Base-by-base conservation (phyloP, 2,797 vertebrate species). In the Luscinia megarhynchos region DNA sequence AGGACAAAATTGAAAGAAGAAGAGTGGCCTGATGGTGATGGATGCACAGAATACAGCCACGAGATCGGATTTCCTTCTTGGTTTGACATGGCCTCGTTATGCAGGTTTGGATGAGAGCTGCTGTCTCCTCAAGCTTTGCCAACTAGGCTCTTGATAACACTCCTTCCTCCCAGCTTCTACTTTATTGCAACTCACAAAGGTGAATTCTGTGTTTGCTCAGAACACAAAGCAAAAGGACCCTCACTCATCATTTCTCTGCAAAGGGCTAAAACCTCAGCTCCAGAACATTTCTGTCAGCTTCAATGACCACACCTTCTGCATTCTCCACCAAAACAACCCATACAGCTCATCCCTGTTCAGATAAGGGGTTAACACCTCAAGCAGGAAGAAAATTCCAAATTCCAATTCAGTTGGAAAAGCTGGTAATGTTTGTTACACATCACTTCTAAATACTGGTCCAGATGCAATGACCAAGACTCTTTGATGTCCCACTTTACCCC, bases 231-330 rank as follows among this genome's bases (percentile, higher is more conserved):
- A 73, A 24, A 84, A 79, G 30, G 16, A 40, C 30, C 59, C 62
- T 61, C 61, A 24, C 21, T 74, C 0, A 0, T 15, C 0, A 0
- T 48, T 38, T 50, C 41, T 45, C 9, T 14, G 12, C 8, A 51
- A 53, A 0, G 14, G 5, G 9, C 20, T 30, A 67, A 79, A 38
- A 19, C 15, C 4, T 38, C 70, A 59, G 8, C 59, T 46, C 34
- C 1, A 6, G 16, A 36, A n/a, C 69, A 43, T 74, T 84, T n/a
- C 63, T 24, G 13, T 5, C 26, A 9, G 43, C 24, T 76, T 63
- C 67, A 70, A 61, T 2, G 27, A 29, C 23, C 73, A 32, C 10
- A 55, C 23, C 8, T 38, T 50, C 34, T 20, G 51, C 32, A 16
- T 48, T 66, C 73, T 36, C 48, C 59, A 88, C 36, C 57, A 69